Conservation (phyloP, 1,140 invertebrate species). For the Drosophila novamexicana region DNA sequence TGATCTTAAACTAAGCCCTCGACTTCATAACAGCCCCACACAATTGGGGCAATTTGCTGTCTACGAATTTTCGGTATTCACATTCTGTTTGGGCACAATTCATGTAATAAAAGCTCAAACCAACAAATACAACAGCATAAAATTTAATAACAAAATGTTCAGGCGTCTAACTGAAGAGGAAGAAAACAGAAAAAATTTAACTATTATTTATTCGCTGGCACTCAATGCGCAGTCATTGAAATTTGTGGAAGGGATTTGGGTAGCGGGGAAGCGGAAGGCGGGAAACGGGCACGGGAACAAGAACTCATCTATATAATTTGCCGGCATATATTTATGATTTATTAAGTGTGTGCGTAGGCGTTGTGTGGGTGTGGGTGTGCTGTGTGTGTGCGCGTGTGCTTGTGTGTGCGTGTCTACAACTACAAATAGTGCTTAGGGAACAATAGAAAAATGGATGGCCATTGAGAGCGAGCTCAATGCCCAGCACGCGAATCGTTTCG, state of each 20-base stretch:
- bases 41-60: slow-evolving; percentile 66
- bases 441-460: slow-evolving; percentile 72
- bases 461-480: slow-evolving; percentile 60
- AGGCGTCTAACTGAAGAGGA: slow-evolving; percentile 27
- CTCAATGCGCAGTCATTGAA: slow-evolving; percentile 40
- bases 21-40: slow-evolving; percentile 32
- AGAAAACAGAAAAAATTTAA: slow-evolving; percentile 56
- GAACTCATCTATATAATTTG: slow-evolving; percentile 74
- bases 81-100: slow-evolving; percentile 19
- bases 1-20: slow-evolving; percentile 47
- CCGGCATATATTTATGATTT: slow-evolving; percentile 79
- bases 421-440: slow-evolving; percentile 69
- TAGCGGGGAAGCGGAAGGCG: background rate
- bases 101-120: slow-evolving; percentile 29
- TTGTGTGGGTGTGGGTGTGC: slow-evolving; percentile 22
- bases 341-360: slow-evolving; percentile 62
- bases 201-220: slow-evolving; percentile 73
- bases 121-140: slow-evolving; percentile 65
- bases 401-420: slow-evolving; percentile 64
- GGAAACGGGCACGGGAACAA: slow-evolving; percentile 18
- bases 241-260: slow-evolving; percentile 26
- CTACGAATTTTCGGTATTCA: slow-evolving; percentile 2
- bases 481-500: slow-evolving; percentile 74
- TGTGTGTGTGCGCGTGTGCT: slow-evolving; percentile 36
- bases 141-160: slow-evolving; percentile 80